Evolutionary conservation across 2,888 invertebrate species (phyloP).

Genomic region (Pollenia labialis): DNA sequence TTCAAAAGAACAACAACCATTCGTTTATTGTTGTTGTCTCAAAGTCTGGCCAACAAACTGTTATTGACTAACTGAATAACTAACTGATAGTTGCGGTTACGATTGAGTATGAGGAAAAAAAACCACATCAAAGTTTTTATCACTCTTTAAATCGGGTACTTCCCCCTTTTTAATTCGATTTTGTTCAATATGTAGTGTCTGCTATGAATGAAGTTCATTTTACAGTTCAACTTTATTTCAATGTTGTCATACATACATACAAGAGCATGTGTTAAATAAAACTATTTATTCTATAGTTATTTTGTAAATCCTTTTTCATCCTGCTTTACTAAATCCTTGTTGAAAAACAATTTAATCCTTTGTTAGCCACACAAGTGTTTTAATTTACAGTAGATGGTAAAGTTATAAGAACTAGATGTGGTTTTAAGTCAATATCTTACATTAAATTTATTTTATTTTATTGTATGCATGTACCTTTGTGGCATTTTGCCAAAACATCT

Average conservation of each 20-base stretch:
- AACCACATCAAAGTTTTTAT: slow-evolving; percentile 51
- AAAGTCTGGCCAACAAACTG: slow-evolving; percentile 36
- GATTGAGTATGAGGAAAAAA: background rate
- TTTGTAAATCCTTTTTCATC: background rate
- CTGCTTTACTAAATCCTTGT: background rate
- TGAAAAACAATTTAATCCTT: background rate
- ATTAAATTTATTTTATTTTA: no score
- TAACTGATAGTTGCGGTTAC: slow-evolving; percentile 26
- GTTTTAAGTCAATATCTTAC: background rate
- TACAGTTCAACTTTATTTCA: slow-evolving; percentile 4
- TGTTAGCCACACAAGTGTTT: background rate
- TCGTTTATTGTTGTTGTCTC: slow-evolving; percentile 10
- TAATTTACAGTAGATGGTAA: background rate
- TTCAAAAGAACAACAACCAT: background rate
- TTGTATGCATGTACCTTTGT: no score
- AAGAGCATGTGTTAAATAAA: background rate
- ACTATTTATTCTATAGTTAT: background rate
- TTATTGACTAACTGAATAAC: background rate
- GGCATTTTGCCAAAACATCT: no score
- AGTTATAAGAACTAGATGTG: background rate
- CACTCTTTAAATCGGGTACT: slow-evolving; percentile 5
- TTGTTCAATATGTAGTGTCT: slow-evolving; percentile 16
- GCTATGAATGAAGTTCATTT: background rate
- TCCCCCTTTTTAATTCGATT: slow-evolving; percentile 6
- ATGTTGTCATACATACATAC: background rate